Percentiles rank a stretch among this genome's conserved stretches.
These are phyloP conservation scores for Entomobrya proxima DNA, from an alignment of 2,888 invertebrate genomes.

Conservation along the genomic window DNA sequence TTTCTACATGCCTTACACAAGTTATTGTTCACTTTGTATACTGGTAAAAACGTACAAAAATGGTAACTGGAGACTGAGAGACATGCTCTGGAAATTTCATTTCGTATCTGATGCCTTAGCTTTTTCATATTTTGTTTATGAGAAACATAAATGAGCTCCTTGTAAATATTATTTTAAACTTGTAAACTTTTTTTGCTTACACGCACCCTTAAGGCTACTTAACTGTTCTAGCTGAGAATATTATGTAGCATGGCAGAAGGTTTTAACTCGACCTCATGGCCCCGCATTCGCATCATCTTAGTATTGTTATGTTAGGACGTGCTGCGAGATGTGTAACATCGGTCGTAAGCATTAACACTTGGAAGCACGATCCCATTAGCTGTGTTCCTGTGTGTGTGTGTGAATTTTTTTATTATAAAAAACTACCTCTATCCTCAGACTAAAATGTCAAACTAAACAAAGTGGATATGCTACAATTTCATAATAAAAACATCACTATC, in stretches of 20 bases:
- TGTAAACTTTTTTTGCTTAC: background rate
- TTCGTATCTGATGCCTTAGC: background rate
- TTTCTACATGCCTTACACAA: too few relatives aligned
- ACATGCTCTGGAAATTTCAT: conserved; percentile 15
- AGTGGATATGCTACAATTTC: background rate
- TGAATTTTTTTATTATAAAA: too few relatives aligned
- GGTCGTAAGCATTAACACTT: background rate
- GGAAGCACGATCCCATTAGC: conserved; percentile 36
- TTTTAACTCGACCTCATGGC: background rate
- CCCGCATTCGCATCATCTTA: background rate
- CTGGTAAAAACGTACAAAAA: background rate
- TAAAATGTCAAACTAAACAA: conserved; percentile 26
- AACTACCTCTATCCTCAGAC: too few relatives aligned
- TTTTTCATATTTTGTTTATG: background rate
- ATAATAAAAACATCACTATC: background rate
- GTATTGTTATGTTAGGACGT: background rate
- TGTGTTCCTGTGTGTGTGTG: background rate
- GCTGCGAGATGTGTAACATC: conserved; percentile 6
- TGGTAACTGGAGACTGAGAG: too few relatives aligned
- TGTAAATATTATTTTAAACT: background rate
- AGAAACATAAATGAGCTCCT: background rate
- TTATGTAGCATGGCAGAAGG: background rate
- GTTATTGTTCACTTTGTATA: background rate
- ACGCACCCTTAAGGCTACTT: conserved; percentile 26
- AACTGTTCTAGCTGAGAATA: too few relatives aligned